Evolutionary conservation across 2,888 invertebrate genomes (phyloP).

Genomic region (Nymphalis urticae): DNA sequence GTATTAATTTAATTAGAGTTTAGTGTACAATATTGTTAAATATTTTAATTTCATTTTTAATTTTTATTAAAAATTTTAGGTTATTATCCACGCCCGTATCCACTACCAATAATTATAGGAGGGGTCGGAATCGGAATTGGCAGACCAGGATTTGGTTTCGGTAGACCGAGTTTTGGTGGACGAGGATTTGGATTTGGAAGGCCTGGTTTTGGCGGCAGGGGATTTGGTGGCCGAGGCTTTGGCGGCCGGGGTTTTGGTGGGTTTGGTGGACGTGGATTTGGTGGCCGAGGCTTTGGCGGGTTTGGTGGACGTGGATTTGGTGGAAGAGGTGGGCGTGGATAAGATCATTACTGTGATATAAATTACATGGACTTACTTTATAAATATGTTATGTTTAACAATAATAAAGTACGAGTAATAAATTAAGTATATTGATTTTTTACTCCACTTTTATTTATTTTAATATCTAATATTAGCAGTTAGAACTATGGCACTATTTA

Average conservation of each 20-base stretch:
- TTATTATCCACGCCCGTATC: conserved; percentile 46
- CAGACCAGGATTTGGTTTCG: conserved; percentile 34
- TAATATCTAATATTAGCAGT: no score
- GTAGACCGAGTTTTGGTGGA: conserved; percentile 30
- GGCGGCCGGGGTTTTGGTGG: conserved; percentile 38
- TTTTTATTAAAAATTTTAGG: conserved; percentile 38
- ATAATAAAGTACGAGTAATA: no score
- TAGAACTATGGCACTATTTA: no score
- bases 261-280: conserved; percentile 43
- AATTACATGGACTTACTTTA: not conserved
- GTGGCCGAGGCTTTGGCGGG: conserved; percentile 43
- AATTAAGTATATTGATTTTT: no score
- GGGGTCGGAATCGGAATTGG: conserved; percentile 41
- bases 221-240: conserved; percentile 44
- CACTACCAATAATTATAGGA: conserved; percentile 44
- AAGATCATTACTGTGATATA: not conserved
- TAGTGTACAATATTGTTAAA: no score
- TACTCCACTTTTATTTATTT: no score
- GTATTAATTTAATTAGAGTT: no score
- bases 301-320: conserved; percentile 31
- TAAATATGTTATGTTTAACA: no score
- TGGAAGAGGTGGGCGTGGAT: conserved; percentile 43
- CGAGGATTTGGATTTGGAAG: conserved; percentile 37
- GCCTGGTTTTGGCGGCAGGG: conserved; percentile 38
- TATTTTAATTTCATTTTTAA: no score